phyloP scores from a whole-genome alignment of 2,888 invertebrate species.

The Selenia dentaria region DNA sequence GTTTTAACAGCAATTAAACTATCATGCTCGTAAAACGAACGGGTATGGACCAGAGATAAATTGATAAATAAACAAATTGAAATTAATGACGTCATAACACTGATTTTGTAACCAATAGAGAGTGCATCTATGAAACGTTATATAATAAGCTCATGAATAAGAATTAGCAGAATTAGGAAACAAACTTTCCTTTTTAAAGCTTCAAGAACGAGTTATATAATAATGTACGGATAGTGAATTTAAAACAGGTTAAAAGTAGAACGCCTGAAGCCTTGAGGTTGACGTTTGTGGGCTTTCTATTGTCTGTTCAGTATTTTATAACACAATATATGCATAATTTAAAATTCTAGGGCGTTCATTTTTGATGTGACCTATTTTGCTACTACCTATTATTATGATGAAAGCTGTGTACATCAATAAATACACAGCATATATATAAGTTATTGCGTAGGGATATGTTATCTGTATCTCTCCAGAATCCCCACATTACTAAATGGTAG shows the following conservation, averaged over 20 bases:
- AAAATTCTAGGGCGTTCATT: too few relatives aligned
- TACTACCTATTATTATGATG: too few relatives aligned
- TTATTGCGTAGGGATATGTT: too few relatives aligned
- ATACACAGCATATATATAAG: too few relatives aligned
- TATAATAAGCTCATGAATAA: slow-evolving; percentile 24
- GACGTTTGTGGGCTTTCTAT: slow-evolving; percentile 15
- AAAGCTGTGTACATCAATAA: too few relatives aligned
- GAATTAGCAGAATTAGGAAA: slow-evolving; percentile 24
- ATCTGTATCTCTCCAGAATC: too few relatives aligned
- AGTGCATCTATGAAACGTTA: slow-evolving; percentile 23
- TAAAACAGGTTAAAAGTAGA: slow-evolving; percentile 23
- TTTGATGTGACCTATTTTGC: too few relatives aligned
- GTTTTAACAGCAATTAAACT: neutral
- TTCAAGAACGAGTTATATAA: slow-evolving; percentile 25
- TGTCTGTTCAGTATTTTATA: slow-evolving; percentile 4
- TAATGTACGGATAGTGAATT: slow-evolving; percentile 15
- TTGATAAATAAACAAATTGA: slow-evolving; percentile 9
- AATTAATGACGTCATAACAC: slow-evolving; percentile 8
- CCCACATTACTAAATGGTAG: too few relatives aligned
- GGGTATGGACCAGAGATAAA: neutral
- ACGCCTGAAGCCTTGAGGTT: slow-evolving; percentile 17
- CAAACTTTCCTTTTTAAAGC: slow-evolving; percentile 33
- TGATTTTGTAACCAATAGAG: slow-evolving; percentile 15
- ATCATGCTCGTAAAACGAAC: neutral
- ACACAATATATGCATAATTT: too few relatives aligned